Evolutionary conservation across 2,888 invertebrate genomes (phyloP).

Genomic region (Phrixothrix hirtus): DNA sequence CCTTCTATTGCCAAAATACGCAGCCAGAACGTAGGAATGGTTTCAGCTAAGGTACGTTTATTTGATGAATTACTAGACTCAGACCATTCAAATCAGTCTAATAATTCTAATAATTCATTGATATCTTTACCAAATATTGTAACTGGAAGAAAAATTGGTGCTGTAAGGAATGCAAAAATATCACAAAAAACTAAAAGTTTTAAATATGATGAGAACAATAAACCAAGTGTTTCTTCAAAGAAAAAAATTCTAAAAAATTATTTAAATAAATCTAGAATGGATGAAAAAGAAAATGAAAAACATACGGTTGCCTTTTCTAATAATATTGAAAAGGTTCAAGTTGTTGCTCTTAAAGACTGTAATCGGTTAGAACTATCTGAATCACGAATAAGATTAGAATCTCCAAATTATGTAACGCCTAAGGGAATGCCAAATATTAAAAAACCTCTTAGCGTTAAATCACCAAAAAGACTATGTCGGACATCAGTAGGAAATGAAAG

Average conservation of each 20-base stretch:
- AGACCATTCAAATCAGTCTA: slow-evolving; percentile 31
- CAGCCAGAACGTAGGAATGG: slow-evolving; percentile 78
- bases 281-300: slow-evolving; percentile 35
- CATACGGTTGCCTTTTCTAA: slow-evolving; percentile 30
- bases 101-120: slow-evolving; percentile 2
- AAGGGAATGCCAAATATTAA: slow-evolving; percentile 62
- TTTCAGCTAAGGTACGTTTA: slow-evolving; percentile 75
- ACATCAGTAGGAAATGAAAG: slow-evolving; percentile 58
- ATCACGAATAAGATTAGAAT: slow-evolving; percentile 18
- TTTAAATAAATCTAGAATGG: neutral
- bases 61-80: slow-evolving; percentile 62
- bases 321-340: slow-evolving; percentile 25
- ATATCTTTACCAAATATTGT: slow-evolving; percentile 13
- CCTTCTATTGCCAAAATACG: slow-evolving; percentile 74
- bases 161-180: slow-evolving; percentile 33
- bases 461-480: slow-evolving; percentile 61
- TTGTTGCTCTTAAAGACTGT: slow-evolving; percentile 30
- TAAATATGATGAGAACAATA: slow-evolving; percentile 42
- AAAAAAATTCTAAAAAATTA: slow-evolving; percentile 32
- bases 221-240: slow-evolving; percentile 46
- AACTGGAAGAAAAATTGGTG: slow-evolving; percentile 40
- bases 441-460: slow-evolving; percentile 61
- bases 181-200: slow-evolving; percentile 40
- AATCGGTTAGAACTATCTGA: slow-evolving; percentile 21
- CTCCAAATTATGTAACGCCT: slow-evolving; percentile 39